These are phyloP conservation scores for Cinclus mexicanus DNA, from an alignment of 2,113 vertebrate genomes.

Conservation along the genomic window DNA sequence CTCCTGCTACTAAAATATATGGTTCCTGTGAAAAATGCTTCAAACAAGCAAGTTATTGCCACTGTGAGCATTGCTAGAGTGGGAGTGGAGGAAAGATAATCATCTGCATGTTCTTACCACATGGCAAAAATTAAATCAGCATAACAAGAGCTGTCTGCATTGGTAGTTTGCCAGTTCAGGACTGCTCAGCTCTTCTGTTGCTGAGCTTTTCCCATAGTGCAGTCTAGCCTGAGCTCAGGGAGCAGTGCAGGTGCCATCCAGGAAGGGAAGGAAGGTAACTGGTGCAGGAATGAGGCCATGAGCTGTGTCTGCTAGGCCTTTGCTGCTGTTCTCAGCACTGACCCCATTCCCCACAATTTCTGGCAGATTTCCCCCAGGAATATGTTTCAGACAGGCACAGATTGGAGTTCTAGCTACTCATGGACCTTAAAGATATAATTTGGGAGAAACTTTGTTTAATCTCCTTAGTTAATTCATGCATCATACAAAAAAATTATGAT, in stretches of 20 bases:
- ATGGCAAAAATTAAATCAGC: slow-evolving; percentile 23
- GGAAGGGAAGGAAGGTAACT: neutral
- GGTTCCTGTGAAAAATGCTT: neutral
- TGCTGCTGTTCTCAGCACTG: neutral
- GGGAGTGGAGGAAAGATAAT: slow-evolving; percentile 43
- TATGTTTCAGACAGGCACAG: neutral
- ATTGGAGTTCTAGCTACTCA: neutral
- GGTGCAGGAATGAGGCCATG: neutral
- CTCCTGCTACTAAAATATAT: neutral
- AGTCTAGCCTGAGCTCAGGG: neutral
- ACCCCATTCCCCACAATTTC: rapidly evolving
- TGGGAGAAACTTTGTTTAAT: neutral
- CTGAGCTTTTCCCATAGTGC: slow-evolving; percentile 19
- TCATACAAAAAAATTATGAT: neutral
- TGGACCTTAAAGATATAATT: neutral
- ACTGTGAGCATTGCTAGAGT: slow-evolving; percentile 12
- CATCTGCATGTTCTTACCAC: slow-evolving; percentile 40
- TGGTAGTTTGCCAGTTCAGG: slow-evolving; percentile 4
- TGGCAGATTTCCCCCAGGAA: neutral
- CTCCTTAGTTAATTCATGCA: neutral
- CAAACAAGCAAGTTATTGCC: neutral
- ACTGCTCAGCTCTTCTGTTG: neutral
- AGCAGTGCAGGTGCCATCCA: neutral
- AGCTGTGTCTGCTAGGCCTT: neutral
- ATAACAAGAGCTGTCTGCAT: neutral